Evolutionary conservation across 2,888 invertebrate species (phyloP), one percentile per base, ranked within the genome.

Genomic region (Hoplodrina ambigua): DNA sequence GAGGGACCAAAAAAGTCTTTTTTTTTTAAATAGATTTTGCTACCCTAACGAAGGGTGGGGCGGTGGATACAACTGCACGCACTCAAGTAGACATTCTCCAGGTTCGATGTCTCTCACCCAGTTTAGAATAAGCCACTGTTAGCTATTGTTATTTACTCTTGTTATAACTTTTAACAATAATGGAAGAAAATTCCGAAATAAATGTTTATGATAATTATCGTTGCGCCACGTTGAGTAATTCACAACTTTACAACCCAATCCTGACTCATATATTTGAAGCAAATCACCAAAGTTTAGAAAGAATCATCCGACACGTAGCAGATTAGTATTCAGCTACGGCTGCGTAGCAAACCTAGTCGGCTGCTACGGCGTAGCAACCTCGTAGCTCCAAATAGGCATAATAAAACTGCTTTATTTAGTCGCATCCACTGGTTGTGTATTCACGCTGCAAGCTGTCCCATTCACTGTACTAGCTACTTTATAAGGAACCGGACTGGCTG

Each of bases 331-430:
- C 52, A 17, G 53, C 66, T 66, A 66, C 66, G 59, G 20, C 30
- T 41, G 30, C 58, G 68, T 79, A 76, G 58, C 58, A 30, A 46
- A 6, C 61, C 54, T 62, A 75, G 73, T 17, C 15, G 0, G 11
- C n/a, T 20, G 64, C 78, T 76, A 78, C 79, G 74, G 17, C 76
- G 76, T 76, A 79, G 61, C 44, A 50, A 10, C 10, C 2, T 50
- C 72, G 58, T 58, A 71, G 63, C 54, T 19, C 33, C 19, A 19
- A 20, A 30, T 44, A 11, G 15, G 44, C 19, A 46, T 37, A 44
- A 58, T n/a, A 53, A 44, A 30, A 53, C 3, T 20, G 30, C 19
- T 53, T 41, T 44, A 61, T 54, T 44, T 19, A 17, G 75, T 63
- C 30, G 17, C 62, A 19, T 80, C 41, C 17, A 13, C 37, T 59